phyloP scores from a whole-genome alignment of 2,113 vertebrate species.

The Aldabrachelys gigantea region DNA sequence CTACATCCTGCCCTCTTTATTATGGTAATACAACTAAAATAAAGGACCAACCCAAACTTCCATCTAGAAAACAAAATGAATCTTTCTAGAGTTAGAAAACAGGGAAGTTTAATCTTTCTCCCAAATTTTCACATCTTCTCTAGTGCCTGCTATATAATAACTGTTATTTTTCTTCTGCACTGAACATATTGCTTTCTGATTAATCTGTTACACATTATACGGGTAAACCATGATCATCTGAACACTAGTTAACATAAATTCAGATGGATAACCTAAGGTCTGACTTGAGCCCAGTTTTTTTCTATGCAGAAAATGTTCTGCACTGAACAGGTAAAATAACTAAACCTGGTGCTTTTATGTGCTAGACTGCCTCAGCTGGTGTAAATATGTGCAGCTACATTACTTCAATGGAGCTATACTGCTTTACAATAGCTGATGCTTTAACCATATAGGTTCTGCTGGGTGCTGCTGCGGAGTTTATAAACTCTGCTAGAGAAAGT shows the following conservation, averaged over 20 bases:
- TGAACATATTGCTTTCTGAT: background rate
- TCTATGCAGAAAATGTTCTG: background rate
- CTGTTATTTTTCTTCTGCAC: conserved; percentile 19
- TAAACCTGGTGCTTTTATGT: background rate
- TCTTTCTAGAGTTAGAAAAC: conserved; percentile 26
- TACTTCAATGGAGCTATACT: background rate
- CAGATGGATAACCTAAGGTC: conserved; percentile 2
- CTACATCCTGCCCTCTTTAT: background rate
- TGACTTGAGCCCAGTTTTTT: background rate
- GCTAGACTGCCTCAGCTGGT: background rate
- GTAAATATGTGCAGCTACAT: background rate
- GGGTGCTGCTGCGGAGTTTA: background rate
- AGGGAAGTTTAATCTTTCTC: conserved; percentile 41
- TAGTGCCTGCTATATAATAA: background rate
- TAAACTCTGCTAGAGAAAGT: conserved; percentile 3
- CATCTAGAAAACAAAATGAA: background rate
- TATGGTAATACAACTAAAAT: conserved; percentile 18
- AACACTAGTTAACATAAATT: background rate
- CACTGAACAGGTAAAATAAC: conserved; percentile 17
- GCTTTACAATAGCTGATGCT: background rate
- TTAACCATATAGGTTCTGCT: background rate
- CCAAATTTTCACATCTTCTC: background rate
- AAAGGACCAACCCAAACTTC: conserved; percentile 13
- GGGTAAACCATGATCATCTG: background rate
- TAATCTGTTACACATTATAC: background rate